Percentiles rank a stretch among this genome's conserved stretches.
phyloP scores from a whole-genome alignment of 2,113 vertebrate genomes.

The Procapra przewalskii region DNA sequence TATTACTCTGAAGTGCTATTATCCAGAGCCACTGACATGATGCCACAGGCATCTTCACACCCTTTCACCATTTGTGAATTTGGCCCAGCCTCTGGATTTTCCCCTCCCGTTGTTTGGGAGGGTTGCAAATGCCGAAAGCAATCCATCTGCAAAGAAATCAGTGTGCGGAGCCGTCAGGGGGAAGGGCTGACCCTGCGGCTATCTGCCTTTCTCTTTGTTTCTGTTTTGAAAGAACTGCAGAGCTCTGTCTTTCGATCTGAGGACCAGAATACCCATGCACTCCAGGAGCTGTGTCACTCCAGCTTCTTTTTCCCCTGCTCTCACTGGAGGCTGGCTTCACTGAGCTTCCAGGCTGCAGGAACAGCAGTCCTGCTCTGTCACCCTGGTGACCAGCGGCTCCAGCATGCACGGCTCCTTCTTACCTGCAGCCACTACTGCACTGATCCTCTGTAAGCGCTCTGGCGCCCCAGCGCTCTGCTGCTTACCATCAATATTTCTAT shows the following conservation, averaged over 20 bases:
- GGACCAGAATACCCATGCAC: background rate
- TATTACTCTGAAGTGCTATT: slow-evolving; percentile 34
- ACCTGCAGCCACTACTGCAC: background rate
- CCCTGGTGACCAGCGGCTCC: background rate
- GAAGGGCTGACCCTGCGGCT: slow-evolving; percentile 21
- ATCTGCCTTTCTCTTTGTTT: background rate
- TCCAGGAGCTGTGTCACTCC: background rate
- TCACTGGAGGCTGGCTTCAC: background rate
- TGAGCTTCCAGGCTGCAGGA: background rate
- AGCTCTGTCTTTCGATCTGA: slow-evolving; percentile 33
- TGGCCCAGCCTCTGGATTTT: background rate
- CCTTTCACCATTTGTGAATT: slow-evolving; percentile 28
- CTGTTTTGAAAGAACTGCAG: background rate
- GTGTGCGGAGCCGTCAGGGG: slow-evolving; percentile 13
- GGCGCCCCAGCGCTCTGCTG: background rate
- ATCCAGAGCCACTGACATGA: background rate
- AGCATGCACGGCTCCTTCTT: background rate
- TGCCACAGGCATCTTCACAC: slow-evolving; percentile 17
- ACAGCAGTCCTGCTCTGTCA: background rate
- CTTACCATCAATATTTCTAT: background rate
- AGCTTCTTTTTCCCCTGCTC: background rate
- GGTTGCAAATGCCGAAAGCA: slow-evolving; percentile 57
- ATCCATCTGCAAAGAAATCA: slow-evolving; percentile 60
- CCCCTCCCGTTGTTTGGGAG: background rate
- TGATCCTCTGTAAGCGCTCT: background rate